Conservation (phyloP, 2,888 invertebrate species). For the Eupithecia centaureata region DNA sequence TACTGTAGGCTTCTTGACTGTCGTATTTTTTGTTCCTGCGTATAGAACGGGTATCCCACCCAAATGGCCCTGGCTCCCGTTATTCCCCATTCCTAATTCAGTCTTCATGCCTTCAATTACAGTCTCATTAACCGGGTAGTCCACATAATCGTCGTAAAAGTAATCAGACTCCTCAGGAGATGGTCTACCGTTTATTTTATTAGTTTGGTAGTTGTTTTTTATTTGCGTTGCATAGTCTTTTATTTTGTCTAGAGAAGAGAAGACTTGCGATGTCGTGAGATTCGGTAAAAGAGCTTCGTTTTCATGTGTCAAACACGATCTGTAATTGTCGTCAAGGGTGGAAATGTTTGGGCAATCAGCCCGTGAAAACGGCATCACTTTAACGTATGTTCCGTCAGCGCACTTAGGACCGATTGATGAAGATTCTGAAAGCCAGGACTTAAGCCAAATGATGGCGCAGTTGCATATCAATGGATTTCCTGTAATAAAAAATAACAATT, state of each 20-base stretch:
- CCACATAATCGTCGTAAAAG: conserved; percentile 92
- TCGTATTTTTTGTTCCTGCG: conserved; percentile 65
- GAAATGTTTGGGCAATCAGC: conserved; percentile 85
- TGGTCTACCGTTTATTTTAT: conserved; percentile 83
- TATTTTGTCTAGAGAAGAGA: conserved; percentile 84
- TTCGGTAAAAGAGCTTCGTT: conserved; percentile 85
- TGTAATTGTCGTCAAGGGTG: conserved; percentile 81
- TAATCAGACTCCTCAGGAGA: conserved; percentile 91
- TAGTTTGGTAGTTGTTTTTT: conserved; percentile 72
- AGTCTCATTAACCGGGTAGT: conserved; percentile 88
- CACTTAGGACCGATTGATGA: conserved; percentile 90
- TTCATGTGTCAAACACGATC: conserved; percentile 87
- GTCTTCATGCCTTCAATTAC: conserved; percentile 68
- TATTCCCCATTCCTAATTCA: conserved; percentile 61
- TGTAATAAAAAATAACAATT: conserved; percentile 61
- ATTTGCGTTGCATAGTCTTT: conserved; percentile 75
- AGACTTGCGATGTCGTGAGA: conserved; percentile 84
- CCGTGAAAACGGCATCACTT: conserved; percentile 88
- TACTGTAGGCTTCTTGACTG: conserved; percentile 59
- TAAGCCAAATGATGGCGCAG: conserved; percentile 92
- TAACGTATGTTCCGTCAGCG: conserved; percentile 90
- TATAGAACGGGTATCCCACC: conserved; percentile 84
- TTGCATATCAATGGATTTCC: conserved; percentile 93
- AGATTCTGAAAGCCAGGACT: conserved; percentile 91
- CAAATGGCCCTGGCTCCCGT: conserved; percentile 65